Evolutionary conservation across 2,888 invertebrate genomes (phyloP), one percentile per base, ranked within the genome.

Genomic region (Amiota minor): DNA sequence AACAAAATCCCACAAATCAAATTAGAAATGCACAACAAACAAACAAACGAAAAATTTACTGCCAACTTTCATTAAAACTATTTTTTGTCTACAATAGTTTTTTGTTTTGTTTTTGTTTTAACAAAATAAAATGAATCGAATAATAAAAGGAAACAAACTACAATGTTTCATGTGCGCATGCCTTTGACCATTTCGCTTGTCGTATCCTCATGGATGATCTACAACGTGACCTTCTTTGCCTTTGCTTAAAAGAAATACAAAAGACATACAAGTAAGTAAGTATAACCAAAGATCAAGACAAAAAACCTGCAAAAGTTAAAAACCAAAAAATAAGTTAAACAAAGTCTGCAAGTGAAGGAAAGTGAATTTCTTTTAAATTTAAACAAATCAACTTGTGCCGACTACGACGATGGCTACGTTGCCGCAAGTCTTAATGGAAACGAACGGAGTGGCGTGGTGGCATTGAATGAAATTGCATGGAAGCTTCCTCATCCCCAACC

Each of bases 21-120:
- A 82, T 49, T 61, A 47, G 20, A 61, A 71, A 61, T 50, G 35
- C 2, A 35, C 35, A 35, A 35, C 35, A 4, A 35, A 35, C 4
- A 35, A 35, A 35, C 35, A 35, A 35, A 35, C 35, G 35, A 80
- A 80, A 85, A 85, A 23, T 49, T 65, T 20, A 20, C 86, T 83
- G 83, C 86, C 83, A 85, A 86, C 83, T 83, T 83, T 83, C 83
- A 83, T 83, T 83, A 86, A 86, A 83, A 83, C 83, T 86, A 83
- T 83, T 83, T 83, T 77, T 81, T 76, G 73, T 79, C 80, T 81
- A 68, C 75, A 75, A 86, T 79, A 53, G 53, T 59, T 59, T 16
- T 59, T 50, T 4, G 4, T 50, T 12, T 50, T n/a, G 4, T n/a
- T 50, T 50, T 50, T 3, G 2, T 10, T 75, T 76, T 81, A 83